Evolutionary conservation across 30 jellyfish, hydroid and myxozoan genomes (phyloP).

Genomic region (Turritopsis rubra): DNA sequence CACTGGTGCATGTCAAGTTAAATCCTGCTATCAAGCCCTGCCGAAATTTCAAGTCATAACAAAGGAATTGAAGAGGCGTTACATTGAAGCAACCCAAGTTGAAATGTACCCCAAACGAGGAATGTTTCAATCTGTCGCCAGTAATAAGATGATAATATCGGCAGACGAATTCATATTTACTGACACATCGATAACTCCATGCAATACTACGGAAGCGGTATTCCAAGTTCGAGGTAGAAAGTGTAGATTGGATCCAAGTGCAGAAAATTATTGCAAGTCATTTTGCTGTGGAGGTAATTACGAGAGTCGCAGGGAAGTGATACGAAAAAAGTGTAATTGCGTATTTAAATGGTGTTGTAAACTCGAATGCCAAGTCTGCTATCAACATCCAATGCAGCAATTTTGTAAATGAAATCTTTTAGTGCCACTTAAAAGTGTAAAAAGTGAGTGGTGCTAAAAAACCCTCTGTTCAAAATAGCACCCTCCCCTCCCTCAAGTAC

Average conservation of each 20-base stretch:
- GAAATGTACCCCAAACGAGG: not conserved
- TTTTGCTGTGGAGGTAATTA: not conserved
- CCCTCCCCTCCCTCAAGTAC: too few relatives aligned
- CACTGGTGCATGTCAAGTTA: slow-evolving; percentile 6
- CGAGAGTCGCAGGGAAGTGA: not conserved
- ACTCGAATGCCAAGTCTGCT: not conserved
- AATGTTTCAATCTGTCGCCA: not conserved
- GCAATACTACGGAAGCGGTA: not conserved
- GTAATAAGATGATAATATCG: not conserved
- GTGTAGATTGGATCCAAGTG: slow-evolving; percentile 10
- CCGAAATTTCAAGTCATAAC: not conserved
- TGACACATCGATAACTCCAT: not conserved
- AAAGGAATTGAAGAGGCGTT: not conserved
- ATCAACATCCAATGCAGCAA: not conserved
- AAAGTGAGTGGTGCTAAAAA: too few relatives aligned
- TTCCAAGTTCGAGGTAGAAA: not conserved
- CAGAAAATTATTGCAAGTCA: not conserved
- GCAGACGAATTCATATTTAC: not conserved
- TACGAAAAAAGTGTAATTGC: not conserved
- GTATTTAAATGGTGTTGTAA: not conserved
- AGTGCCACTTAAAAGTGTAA: too few relatives aligned
- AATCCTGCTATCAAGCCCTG: not conserved
- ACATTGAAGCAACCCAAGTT: not conserved
- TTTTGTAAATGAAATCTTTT: not conserved
- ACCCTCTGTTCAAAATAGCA: too few relatives aligned